Evolutionary conservation across 2,888 invertebrate species (phyloP).

Genomic region (Willowsia nigromaculata): DNA sequence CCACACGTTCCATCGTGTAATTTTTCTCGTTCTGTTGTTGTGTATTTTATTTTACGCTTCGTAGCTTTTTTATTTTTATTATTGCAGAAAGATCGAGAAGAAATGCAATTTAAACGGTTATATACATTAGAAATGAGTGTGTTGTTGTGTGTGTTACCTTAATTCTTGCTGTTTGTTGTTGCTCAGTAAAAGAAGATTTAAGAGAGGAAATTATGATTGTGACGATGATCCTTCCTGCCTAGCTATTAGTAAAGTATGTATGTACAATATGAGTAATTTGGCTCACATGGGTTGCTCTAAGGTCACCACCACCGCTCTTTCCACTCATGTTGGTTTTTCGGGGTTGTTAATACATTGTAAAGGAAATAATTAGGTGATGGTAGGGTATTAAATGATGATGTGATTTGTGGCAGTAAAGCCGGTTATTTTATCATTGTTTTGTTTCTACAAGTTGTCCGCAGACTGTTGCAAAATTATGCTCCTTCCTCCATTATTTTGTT

Average conservation of each 20-base stretch:
- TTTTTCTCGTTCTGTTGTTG: not conserved
- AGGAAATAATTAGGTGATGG: not conserved
- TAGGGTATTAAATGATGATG: not conserved
- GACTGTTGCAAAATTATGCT: conserved; percentile 32
- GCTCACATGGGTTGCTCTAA: not conserved
- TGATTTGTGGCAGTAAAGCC: not conserved
- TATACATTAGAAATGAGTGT: not conserved
- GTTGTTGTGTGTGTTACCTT: not conserved
- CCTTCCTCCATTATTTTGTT: not conserved
- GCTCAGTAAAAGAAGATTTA: not conserved
- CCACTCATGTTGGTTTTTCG: not conserved
- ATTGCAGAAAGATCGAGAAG: not conserved
- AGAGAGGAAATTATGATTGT: not conserved
- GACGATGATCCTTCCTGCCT: not conserved
- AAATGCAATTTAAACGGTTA: conserved; percentile 6
- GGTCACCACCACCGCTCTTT: not conserved
- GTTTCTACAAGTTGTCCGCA: conserved; percentile 9
- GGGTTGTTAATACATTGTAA: not conserved
- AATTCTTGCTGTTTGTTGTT: conserved; percentile 9
- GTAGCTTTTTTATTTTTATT: conserved; percentile 18
- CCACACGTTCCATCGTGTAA: conserved; percentile 40
- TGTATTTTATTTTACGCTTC: conserved; percentile 20
- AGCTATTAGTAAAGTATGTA: not conserved
- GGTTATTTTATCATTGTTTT: not conserved
- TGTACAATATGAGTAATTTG: not conserved